phyloP scores from a whole-genome alignment of 1,140 invertebrate species.

The Metopolophium dirhodum region DNA sequence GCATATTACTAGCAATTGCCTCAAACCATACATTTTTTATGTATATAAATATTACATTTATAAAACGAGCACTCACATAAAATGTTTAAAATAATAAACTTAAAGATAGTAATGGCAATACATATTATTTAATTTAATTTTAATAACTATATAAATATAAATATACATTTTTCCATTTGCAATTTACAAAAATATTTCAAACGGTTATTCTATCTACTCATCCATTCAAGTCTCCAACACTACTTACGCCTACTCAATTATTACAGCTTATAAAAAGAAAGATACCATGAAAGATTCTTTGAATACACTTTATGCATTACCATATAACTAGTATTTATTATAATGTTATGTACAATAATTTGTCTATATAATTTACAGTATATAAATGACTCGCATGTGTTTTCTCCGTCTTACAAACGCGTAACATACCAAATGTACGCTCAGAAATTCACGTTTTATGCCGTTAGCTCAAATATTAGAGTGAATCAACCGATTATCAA shows the following conservation, averaged over 20 bases:
- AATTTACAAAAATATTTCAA: background rate
- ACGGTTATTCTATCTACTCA: background rate
- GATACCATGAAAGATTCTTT: background rate
- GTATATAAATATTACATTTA: background rate
- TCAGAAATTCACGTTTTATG: too few relatives aligned
- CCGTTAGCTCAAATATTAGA: too few relatives aligned
- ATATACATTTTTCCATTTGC: background rate
- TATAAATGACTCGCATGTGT: too few relatives aligned
- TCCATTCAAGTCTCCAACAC: slow-evolving; percentile 2
- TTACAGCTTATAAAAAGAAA: background rate
- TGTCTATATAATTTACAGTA: too few relatives aligned
- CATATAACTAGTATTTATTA: background rate
- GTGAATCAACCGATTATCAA: too few relatives aligned
- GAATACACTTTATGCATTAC: background rate
- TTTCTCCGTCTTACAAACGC: too few relatives aligned
- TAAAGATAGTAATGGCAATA: background rate
- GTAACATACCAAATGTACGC: too few relatives aligned
- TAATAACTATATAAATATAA: background rate
- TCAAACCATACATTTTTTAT: background rate
- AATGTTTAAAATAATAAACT: background rate
- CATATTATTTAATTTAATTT: background rate
- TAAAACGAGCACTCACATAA: background rate
- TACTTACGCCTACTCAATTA: background rate
- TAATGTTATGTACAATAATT: background rate
- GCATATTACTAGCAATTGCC: background rate